Evolutionary conservation across 2,113 vertebrate genomes (phyloP).

Genomic region (Calidris pygmaea): DNA sequence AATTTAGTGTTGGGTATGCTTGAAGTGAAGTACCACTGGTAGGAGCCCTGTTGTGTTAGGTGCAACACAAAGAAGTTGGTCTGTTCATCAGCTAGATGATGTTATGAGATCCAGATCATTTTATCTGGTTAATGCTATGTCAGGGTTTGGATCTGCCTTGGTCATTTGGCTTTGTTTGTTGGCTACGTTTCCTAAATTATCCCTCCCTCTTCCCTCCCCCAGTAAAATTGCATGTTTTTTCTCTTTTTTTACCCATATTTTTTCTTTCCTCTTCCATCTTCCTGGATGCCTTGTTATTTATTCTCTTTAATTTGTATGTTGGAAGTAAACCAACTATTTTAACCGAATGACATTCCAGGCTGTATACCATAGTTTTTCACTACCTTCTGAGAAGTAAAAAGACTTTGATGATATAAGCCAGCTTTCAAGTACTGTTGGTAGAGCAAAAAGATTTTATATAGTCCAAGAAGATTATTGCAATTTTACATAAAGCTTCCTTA

Average conservation of each 20-base stretch:
- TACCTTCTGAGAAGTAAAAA: background rate
- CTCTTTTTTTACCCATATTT: background rate
- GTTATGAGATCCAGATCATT: background rate
- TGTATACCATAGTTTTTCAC: background rate
- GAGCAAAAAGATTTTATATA: background rate
- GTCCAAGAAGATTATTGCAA: background rate
- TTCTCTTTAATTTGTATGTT: background rate
- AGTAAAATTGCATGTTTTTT: background rate
- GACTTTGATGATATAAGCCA: background rate
- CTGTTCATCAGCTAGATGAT: background rate
- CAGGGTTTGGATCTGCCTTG: background rate
- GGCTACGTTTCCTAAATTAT: background rate
- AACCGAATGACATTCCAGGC: background rate
- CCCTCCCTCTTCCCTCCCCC: too few species aligned
- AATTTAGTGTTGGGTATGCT: background rate
- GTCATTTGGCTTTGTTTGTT: background rate
- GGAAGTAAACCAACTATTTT: background rate
- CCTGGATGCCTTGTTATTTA: background rate
- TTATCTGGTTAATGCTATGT: background rate
- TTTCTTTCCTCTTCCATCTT: background rate
- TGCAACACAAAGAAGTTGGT: background rate
- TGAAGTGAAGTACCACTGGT: rapidly evolving
- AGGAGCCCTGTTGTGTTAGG: background rate
- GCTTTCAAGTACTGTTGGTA: background rate
- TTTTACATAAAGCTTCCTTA: background rate